phyloP scores from a whole-genome alignment of 2,113 vertebrate species.

The Puma concolor region DNA sequence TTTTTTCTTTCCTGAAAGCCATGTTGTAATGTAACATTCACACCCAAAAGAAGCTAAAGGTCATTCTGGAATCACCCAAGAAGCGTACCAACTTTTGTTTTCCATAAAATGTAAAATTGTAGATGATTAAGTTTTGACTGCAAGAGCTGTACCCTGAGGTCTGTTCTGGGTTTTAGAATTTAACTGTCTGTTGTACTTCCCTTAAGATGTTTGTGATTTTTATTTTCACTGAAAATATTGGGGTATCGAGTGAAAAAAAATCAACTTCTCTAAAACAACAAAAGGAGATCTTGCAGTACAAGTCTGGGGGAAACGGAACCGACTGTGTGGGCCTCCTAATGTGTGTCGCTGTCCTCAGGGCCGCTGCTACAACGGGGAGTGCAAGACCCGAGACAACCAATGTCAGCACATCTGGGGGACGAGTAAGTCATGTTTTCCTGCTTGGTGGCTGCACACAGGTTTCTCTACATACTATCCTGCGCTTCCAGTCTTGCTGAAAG shows the following conservation, averaged over 20 bases:
- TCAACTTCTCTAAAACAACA: background rate
- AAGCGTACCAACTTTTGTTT: background rate
- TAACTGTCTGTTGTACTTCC: background rate
- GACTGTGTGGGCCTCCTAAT: rapidly evolving
- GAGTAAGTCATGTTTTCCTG: slow-evolving; percentile 89
- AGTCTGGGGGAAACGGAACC: rapidly evolving
- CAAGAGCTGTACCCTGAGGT: background rate
- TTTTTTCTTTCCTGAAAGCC: background rate
- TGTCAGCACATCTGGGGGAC: slow-evolving; percentile 98
- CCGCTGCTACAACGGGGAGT: slow-evolving; percentile 97
- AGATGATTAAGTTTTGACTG: background rate
- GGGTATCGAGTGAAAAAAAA: background rate
- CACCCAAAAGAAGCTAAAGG: background rate
- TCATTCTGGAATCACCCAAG: background rate
- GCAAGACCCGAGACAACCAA: slow-evolving; percentile 98
- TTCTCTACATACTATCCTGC: background rate
- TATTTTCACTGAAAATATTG: background rate
- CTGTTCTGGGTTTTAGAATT: background rate
- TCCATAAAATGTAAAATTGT: background rate
- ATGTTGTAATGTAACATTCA: background rate
- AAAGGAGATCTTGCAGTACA: background rate
- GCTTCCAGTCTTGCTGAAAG: background rate
- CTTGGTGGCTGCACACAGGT: background rate
- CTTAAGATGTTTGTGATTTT: slow-evolving; percentile 18
- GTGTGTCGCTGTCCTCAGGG: slow-evolving; percentile 87